Percentiles rank a stretch among this genome's conserved stretches.
Evolutionary conservation across 35 echinoderm and acorn worm genomes (phyloP).

Genomic region (Lytechinus variegatus): DNA sequence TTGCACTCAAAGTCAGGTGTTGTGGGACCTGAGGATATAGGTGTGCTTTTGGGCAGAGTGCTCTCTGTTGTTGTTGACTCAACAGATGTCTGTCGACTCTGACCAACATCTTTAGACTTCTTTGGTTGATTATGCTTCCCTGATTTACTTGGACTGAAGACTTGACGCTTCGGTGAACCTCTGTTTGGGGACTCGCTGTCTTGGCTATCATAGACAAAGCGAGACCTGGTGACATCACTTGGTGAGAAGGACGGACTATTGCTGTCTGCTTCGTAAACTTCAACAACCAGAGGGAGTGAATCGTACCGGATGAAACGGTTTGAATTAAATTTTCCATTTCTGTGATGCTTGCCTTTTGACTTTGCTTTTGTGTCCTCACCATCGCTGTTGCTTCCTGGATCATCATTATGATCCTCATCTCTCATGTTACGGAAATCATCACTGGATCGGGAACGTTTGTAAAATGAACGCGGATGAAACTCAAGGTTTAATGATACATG

Average conservation of each 20-base stretch:
- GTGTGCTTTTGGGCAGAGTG: conserved; percentile 88
- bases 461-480: conserved; percentile 34
- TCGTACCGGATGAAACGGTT: conserved; percentile 95
- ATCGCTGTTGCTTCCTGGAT: conserved; percentile 51
- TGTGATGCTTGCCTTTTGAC: conserved; percentile 45
- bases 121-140: conserved; percentile 48
- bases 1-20: conserved; percentile 75
- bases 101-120: conserved; percentile 55
- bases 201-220: conserved; percentile 56
- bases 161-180: neutral
- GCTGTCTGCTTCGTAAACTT: conserved; percentile 89
- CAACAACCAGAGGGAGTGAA: conserved; percentile 90
- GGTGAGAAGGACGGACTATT: conserved; percentile 64
- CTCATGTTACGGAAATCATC: conserved; percentile 72
- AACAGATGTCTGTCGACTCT: conserved; percentile 73
- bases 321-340: conserved; percentile 53
- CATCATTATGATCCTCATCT: conserved; percentile 45
- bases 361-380: conserved; percentile 56
- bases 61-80: conserved; percentile 88
- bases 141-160: conserved; percentile 6
- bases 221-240: conserved; percentile 55
- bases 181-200: conserved; percentile 58
- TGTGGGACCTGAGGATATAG: conserved; percentile 84
- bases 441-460: conserved; percentile 63
- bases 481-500: conserved; percentile 24